A percentile compares a stretch with the other conserved stretches of the same genome.
Conservation (phyloP, 2,888 invertebrate genomes). For the Lepidochrysops patricia region DNA sequence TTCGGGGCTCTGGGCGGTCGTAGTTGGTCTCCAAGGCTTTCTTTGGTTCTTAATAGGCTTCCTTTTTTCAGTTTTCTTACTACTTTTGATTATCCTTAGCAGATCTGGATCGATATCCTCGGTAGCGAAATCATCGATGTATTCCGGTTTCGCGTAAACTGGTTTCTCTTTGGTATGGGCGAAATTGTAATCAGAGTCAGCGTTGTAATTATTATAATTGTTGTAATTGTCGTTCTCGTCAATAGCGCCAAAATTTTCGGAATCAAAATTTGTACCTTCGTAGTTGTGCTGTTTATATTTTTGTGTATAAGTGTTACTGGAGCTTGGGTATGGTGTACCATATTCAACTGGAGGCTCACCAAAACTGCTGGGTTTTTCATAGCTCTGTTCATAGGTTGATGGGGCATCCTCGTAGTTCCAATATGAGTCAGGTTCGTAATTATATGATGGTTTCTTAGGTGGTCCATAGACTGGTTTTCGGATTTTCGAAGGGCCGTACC, state of each 20-base stretch:
- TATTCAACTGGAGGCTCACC: slow-evolving; percentile 53
- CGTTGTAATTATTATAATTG: slow-evolving; percentile 17
- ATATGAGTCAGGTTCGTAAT: slow-evolving; percentile 18
- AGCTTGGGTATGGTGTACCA: slow-evolving; percentile 31
- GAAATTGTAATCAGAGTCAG: slow-evolving; percentile 32
- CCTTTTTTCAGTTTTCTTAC: slow-evolving; percentile 26
- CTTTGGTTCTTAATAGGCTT: slow-evolving; percentile 32
- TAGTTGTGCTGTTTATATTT: slow-evolving; percentile 9
- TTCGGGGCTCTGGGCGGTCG: neutral
- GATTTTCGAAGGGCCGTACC: slow-evolving; percentile 32
- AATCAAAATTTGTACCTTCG: neutral
- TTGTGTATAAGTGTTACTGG: neutral
- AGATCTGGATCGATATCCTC: slow-evolving; percentile 31
- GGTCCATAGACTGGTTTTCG: slow-evolving; percentile 32
- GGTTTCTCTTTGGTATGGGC: slow-evolving; percentile 35
- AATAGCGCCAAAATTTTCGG: neutral
- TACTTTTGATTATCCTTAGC: slow-evolving; percentile 22
- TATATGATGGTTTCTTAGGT: slow-evolving; percentile 31
- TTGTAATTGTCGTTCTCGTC: neutral
- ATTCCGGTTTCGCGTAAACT: slow-evolving; percentile 28
- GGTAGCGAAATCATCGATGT: slow-evolving; percentile 27
- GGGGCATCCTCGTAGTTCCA: slow-evolving; percentile 15
- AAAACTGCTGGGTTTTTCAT: slow-evolving; percentile 38
- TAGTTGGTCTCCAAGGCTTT: slow-evolving; percentile 33
- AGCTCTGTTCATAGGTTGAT: slow-evolving; percentile 9